Conservation (phyloP, 2,797 vertebrate species). For the Pampus argenteus region DNA sequence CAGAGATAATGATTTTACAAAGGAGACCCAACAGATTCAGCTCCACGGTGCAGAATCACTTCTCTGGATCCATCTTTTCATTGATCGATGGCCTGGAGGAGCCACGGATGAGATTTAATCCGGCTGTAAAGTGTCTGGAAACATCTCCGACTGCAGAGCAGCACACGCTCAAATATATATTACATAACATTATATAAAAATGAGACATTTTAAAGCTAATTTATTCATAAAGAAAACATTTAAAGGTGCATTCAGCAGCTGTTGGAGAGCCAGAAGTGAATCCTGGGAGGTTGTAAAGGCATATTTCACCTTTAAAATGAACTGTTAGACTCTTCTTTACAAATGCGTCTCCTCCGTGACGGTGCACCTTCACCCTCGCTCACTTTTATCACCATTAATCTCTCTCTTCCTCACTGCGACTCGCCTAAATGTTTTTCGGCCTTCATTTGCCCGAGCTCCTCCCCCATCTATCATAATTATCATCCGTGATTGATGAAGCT, state of each 20-base stretch:
- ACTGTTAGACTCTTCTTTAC: not conserved
- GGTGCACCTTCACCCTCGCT: not conserved
- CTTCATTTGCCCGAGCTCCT: constrained; percentile 42
- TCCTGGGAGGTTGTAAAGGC: not conserved
- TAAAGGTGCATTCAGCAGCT: not conserved
- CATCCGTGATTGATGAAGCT: constrained; percentile 46
- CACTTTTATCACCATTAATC: constrained; percentile 29
- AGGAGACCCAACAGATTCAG: constrained; percentile 12
- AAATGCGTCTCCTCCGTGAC: too few relatives aligned
- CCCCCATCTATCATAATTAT: constrained; percentile 44
- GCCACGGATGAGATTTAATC: constrained; percentile 23
- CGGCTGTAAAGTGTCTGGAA: constrained; percentile 10
- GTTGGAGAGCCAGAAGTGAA: not conserved
- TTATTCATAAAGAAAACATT: not conserved
- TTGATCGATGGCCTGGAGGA: constrained; percentile 13
- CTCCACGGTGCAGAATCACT: constrained; percentile 4
- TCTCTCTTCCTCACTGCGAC: constrained; percentile 5
- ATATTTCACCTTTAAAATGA: not conserved
- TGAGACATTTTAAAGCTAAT: too few relatives aligned
- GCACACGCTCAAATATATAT: not conserved
- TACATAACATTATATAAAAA: constrained; percentile 12
- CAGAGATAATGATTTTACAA: constrained; percentile 36
- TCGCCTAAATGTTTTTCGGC: constrained; percentile 41
- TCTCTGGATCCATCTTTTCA: not conserved
- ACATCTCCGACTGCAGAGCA: not conserved